A percentile compares a stretch with the other conserved stretches of the same genome.
phyloP scores from a whole-genome alignment of 2,797 vertebrate species.

The Petrocephalus sullivani region DNA sequence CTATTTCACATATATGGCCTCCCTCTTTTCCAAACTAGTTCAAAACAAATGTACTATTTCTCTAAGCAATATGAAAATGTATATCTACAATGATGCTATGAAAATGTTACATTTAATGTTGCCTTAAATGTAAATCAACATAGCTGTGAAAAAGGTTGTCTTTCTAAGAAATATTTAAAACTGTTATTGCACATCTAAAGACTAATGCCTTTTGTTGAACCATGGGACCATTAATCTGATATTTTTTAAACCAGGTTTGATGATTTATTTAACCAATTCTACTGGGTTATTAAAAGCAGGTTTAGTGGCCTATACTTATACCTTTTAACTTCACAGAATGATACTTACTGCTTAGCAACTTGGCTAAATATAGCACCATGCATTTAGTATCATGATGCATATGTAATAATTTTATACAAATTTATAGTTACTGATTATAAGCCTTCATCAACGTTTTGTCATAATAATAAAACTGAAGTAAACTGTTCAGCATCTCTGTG shows the following conservation, averaged over 20 bases:
- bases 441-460: background rate
- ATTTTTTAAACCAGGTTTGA: background rate
- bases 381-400: background rate
- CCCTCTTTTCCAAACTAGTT: background rate
- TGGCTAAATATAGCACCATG: background rate
- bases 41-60: background rate
- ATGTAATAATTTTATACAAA: background rate
- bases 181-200: background rate
- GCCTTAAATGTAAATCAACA: background rate
- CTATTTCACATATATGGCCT: background rate
- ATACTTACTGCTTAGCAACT: background rate
- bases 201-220: background rate
- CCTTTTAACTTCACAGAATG: background rate
- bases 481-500: background rate
- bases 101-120: background rate
- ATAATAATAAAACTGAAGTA: background rate
- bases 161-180: background rate
- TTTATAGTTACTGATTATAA: background rate
- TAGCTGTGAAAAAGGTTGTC: background rate
- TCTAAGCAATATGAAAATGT: background rate
- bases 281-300: background rate
- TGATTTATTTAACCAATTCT: background rate
- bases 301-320: background rate
- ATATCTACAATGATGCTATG: background rate
- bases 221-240: background rate